Evolutionary conservation across 2,797 vertebrate genomes (phyloP), one percentile per base, ranked within the genome.

Genomic region (Poecilia picta): DNA sequence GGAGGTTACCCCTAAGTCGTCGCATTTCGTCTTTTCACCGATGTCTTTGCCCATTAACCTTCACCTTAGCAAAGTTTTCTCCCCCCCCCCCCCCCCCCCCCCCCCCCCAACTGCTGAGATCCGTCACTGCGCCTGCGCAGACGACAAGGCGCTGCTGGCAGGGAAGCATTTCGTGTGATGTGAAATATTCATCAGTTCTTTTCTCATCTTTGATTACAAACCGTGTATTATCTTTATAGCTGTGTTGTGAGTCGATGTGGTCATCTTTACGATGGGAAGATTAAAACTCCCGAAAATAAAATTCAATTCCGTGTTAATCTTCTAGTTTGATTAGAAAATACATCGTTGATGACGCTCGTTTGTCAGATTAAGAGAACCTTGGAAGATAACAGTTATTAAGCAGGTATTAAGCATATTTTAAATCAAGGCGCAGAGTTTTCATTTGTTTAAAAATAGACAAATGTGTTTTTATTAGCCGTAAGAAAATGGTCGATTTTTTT

Each of bases 151-250:
- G 41, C 11, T 7, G 23, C 66, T n/a, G 23, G 66, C 39, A 43
- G 39, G 66, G 66, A 70, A 13, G 64, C 64, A 12, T 57, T 23
- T 11, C 36, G 23, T 36, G 39, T 43, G 41, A 70, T n/a, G 66
- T 71, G n/a, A 71, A 71, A 71, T 71, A 71, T 71, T 71, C 23
- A 71, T 71, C 41, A 71, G 68, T n/a, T 71, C 64, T 41, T 8
- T 41, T 41, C 8, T 41, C 68, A 0, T 15, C 68, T 45, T n/a
- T n/a, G 36, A 70, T 43, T 70, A 70, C 68, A 71, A 45, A 71
- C 23, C 23, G n/a, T 13, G 41, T 13, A 7, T n/a, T n/a, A 0
- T 70, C 41, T 43, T 6, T n/a, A 7, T 70, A 8, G 66, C 39
- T 43, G 23, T 43, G 39, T 7, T 68, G 33, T 43, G 39, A 25